Evolutionary conservation across 2,888 invertebrate genomes (phyloP).

Genomic region (Dromius quadrimaculatus): DNA sequence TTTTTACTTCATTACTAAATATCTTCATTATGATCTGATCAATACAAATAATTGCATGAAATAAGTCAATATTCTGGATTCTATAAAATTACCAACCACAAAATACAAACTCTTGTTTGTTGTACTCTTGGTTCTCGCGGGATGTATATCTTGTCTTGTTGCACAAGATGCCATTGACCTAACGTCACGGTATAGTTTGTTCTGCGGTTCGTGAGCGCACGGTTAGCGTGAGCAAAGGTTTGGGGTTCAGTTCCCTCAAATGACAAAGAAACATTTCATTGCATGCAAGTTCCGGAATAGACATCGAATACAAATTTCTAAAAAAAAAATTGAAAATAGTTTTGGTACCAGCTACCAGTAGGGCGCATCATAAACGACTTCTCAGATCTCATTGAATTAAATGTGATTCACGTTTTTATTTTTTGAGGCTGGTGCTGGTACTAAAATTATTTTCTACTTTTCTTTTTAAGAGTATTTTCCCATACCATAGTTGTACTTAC

Average conservation of each 20-base stretch:
- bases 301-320: no score
- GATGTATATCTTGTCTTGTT: slow-evolving; percentile 22
- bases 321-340: no score
- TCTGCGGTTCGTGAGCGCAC: slow-evolving; percentile 5
- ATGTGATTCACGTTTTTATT: no score
- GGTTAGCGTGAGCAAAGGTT: not conserved
- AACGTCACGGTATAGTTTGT: slow-evolving; percentile 15
- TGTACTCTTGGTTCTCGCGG: no score
- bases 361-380: no score
- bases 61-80: not conserved
- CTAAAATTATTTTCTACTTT: no score
- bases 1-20: not conserved
- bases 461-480: not conserved
- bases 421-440: no score
- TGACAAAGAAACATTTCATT: no score
- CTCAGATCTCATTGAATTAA: no score
- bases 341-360: no score
- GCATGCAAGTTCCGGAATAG: no score
- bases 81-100: not conserved
- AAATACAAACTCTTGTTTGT: not conserved
- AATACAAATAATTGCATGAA: not conserved
- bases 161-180: slow-evolving; percentile 52
- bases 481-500: no score
- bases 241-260: slow-evolving; percentile 15
- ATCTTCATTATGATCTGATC: not conserved